These are phyloP conservation scores for Atta texana DNA, from an alignment of 1,140 invertebrate species.

Conservation along the genomic window DNA sequence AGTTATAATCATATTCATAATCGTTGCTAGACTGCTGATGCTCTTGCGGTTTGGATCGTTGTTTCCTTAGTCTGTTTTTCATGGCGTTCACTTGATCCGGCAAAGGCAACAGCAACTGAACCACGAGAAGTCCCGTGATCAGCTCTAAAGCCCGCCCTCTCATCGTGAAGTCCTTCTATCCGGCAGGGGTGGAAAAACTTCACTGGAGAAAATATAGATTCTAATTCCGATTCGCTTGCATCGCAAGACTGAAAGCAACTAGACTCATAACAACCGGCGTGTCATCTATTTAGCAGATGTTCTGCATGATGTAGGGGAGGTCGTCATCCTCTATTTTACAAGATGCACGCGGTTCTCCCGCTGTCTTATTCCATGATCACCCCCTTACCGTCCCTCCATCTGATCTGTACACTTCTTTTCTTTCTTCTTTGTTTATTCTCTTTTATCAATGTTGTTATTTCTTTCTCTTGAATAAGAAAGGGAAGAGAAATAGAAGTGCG, in stretches of 20 bases:
- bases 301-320: constrained; percentile 73
- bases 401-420: constrained; percentile 5
- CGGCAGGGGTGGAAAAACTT: constrained; percentile 15
- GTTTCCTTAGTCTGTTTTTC: constrained; percentile 69
- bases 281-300: constrained; percentile 81
- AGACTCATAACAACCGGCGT: constrained; percentile 73
- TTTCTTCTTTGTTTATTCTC: neutral
- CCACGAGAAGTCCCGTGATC: constrained; percentile 62
- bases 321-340: constrained; percentile 79
- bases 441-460: constrained; percentile 2
- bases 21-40: constrained; percentile 66
- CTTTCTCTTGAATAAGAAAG: neutral
- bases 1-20: constrained; percentile 75
- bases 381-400: constrained; percentile 59
- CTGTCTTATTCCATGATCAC: constrained; percentile 57
- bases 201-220: constrained; percentile 41
- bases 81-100: constrained; percentile 52
- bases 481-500: neutral
- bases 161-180: constrained; percentile 61
- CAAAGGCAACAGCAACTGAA: constrained; percentile 62
- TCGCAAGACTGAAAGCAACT: constrained; percentile 79
- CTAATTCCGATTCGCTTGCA: constrained; percentile 73
- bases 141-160: constrained; percentile 57
- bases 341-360: constrained; percentile 62
- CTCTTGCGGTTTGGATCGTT: constrained; percentile 69